phyloP scores from a whole-genome alignment of 2,113 vertebrate genomes.

The Triplophysa rosa region DNA sequence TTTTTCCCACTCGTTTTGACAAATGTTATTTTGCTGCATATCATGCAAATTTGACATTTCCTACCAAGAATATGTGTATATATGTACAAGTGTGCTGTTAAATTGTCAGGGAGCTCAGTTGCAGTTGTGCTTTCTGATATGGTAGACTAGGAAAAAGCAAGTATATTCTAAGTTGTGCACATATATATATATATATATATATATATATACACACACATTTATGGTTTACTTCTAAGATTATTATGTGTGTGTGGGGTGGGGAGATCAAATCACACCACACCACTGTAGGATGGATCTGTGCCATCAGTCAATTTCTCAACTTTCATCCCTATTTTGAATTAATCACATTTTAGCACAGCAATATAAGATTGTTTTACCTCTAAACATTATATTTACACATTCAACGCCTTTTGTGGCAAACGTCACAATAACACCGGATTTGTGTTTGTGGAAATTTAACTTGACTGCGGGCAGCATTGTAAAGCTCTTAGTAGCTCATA shows the following conservation, averaged over 20 bases:
- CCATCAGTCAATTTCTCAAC: slow-evolving; percentile 46
- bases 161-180: slow-evolving; percentile 44
- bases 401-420: no score
- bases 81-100: slow-evolving; percentile 74
- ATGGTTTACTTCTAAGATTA: slow-evolving; percentile 62
- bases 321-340: slow-evolving; percentile 43
- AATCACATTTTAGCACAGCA: slow-evolving; percentile 25
- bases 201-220: slow-evolving; percentile 48
- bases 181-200: no score
- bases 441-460: slow-evolving; percentile 16
- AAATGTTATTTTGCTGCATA: no score
- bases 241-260: slow-evolving; percentile 20
- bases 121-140: slow-evolving; percentile 67
- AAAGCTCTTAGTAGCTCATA: slow-evolving; percentile 20
- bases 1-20: background rate
- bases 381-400: background rate
- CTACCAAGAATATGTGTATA: slow-evolving; percentile 44
- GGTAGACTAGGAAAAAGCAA: slow-evolving; percentile 48
- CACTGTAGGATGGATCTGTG: slow-evolving; percentile 52
- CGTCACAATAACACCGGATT: slow-evolving; percentile 7
- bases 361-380: slow-evolving; percentile 19
- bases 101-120: slow-evolving; percentile 72
- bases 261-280: slow-evolving; percentile 31
- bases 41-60: slow-evolving; percentile 18
- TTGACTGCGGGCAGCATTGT: slow-evolving; percentile 65